Evolutionary conservation across 35 echinoderm and acorn worm genomes (phyloP).

Genomic region (Eucidaris tribuloides): DNA sequence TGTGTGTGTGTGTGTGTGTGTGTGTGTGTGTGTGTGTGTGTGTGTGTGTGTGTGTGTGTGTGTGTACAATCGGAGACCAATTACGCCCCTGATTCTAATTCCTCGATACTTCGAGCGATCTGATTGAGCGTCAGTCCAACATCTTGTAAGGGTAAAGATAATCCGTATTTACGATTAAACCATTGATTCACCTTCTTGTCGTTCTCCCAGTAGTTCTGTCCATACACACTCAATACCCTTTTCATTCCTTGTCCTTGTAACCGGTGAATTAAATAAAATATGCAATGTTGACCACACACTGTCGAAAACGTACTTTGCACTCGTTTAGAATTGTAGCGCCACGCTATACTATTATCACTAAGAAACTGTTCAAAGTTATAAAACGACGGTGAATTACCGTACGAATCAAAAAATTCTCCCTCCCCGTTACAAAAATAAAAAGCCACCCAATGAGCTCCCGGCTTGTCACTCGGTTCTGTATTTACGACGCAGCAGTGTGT

Average conservation of each 20-base stretch:
- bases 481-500: conserved; percentile 19
- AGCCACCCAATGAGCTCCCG: conserved; percentile 34
- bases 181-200: neutral
- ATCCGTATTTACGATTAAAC: neutral
- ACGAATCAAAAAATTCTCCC: conserved; percentile 50
- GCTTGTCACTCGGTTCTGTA: neutral
- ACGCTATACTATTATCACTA: neutral
- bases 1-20: neutral
- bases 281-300: neutral
- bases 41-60: neutral
- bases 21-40: too few species aligned
- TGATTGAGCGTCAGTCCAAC: neutral
- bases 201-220: neutral
- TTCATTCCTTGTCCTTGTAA: neutral
- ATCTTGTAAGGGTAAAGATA: neutral
- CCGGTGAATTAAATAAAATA: neutral
- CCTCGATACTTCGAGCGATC: neutral
- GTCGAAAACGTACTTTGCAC: neutral
- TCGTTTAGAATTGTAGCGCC: neutral
- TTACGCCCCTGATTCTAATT: neutral
- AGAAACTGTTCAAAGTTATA: conserved; percentile 20
- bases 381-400: conserved; percentile 4
- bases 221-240: neutral
- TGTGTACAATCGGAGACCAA: neutral
- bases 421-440: conserved; percentile 10